phyloP scores from a whole-genome alignment of 2,113 vertebrate genomes.

The Dryoscopus gambensis region DNA sequence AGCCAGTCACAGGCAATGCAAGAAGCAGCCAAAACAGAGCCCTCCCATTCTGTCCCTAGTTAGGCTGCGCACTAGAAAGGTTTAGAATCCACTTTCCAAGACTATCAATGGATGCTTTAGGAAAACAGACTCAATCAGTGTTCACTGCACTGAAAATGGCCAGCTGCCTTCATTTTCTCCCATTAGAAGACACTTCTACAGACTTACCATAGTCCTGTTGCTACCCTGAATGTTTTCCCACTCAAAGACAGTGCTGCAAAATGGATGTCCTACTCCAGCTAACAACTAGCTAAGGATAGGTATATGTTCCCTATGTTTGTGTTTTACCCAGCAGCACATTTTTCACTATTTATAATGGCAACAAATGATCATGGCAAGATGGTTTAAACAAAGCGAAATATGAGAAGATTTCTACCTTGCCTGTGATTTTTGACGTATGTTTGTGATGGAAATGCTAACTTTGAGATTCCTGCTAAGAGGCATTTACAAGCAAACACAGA shows the following conservation, averaged over 20 bases:
- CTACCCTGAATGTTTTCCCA: not conserved
- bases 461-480: not conserved
- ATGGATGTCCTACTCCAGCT: not conserved
- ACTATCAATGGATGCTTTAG: not conserved
- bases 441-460: not conserved
- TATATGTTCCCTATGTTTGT: not conserved
- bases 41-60: fast-evolving
- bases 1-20: not conserved
- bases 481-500: not conserved
- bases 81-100: not conserved
- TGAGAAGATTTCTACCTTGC: slow-evolving; percentile 1
- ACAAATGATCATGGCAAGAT: slow-evolving; percentile 29
- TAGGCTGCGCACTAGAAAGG: not conserved
- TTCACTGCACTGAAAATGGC: not conserved
- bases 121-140: not conserved
- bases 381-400: slow-evolving; percentile 24
- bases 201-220: not conserved
- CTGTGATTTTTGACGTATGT: not conserved
- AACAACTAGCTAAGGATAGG: not conserved
- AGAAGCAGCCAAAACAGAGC: not conserved
- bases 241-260: not conserved
- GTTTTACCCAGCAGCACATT: not conserved
- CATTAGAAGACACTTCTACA: not conserved
- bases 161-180: not conserved
- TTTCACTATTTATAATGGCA: slow-evolving; percentile 32